Evolutionary conservation across 2,113 vertebrate genomes (phyloP).

Genomic region (Castor canadensis): DNA sequence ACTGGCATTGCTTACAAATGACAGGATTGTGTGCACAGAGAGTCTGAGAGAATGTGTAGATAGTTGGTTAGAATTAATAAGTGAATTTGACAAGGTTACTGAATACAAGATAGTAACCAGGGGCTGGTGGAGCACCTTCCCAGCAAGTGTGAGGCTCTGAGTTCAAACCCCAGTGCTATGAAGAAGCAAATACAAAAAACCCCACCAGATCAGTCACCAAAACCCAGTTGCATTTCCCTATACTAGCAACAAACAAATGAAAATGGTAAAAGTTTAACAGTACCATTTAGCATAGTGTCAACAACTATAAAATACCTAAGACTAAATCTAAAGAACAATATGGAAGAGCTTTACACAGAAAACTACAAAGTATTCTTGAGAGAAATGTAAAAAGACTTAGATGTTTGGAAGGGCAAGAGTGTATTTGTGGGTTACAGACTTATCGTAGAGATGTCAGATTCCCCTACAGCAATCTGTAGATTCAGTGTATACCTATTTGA

Average conservation of each 20-base stretch:
- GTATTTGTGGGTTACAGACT: background rate
- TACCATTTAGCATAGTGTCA: background rate
- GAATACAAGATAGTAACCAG: background rate
- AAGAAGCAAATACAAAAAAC: too few species aligned
- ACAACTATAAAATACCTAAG: background rate
- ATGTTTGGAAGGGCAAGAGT: background rate
- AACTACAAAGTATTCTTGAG: background rate
- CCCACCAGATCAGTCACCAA: too few species aligned
- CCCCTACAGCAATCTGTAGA: background rate
- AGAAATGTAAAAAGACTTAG: background rate
- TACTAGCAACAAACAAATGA: background rate
- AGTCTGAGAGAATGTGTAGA: background rate
- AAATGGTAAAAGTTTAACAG: background rate
- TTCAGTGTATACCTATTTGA: background rate
- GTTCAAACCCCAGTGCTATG: too few species aligned
- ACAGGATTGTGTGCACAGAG: background rate
- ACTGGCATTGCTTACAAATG: background rate
- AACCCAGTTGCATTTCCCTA: background rate
- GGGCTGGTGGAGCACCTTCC: too few species aligned
- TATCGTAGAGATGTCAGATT: background rate
- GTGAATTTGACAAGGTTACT: background rate
- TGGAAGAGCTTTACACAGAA: background rate
- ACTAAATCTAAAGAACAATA: background rate
- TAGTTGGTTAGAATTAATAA: slow-evolving; percentile 6
- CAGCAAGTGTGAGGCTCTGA: too few species aligned